These are phyloP conservation scores for Drosophila chauvacae DNA, from an alignment of 1,140 invertebrate genomes.

Conservation along the genomic window DNA sequence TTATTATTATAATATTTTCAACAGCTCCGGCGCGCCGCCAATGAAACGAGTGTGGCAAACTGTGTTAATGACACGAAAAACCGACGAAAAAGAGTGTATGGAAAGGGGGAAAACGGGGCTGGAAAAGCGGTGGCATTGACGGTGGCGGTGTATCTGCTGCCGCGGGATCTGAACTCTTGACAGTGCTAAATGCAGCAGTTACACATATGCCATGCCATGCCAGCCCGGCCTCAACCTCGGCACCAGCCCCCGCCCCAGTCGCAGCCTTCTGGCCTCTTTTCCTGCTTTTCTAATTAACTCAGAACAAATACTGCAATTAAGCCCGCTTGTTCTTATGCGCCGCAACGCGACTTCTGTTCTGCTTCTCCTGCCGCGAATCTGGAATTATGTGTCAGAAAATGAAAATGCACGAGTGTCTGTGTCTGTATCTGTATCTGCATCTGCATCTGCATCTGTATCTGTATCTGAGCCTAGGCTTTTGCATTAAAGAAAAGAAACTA, in stretches of 20 bases:
- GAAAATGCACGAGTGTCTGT: constrained; percentile 69
- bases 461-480: constrained; percentile 39
- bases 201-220: constrained; percentile 53
- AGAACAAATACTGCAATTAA: constrained; percentile 83
- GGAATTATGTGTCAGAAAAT: constrained; percentile 84
- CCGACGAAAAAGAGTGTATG: constrained; percentile 38
- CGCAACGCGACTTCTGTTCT: constrained; percentile 39
- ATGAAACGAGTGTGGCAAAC: constrained; percentile 54
- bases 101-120: constrained; percentile 38
- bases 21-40: constrained; percentile 50
- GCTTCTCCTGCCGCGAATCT: constrained; percentile 66
- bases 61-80: constrained; percentile 80
- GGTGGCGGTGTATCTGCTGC: constrained; percentile 8
- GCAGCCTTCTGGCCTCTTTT: constrained; percentile 36
- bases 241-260: not conserved
- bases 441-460: constrained; percentile 12
- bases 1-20: constrained; percentile 67
- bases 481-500: constrained; percentile 68
- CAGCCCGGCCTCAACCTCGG: constrained; percentile 1
- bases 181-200: constrained; percentile 80
- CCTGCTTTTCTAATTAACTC: constrained; percentile 77
- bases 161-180: constrained; percentile 70
- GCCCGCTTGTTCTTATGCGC: constrained; percentile 68
- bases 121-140: constrained; percentile 49
- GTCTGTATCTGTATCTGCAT: constrained; percentile 10